phyloP scores from a whole-genome alignment of 2,888 invertebrate genomes.

The Lissocephala sabroskyi region DNA sequence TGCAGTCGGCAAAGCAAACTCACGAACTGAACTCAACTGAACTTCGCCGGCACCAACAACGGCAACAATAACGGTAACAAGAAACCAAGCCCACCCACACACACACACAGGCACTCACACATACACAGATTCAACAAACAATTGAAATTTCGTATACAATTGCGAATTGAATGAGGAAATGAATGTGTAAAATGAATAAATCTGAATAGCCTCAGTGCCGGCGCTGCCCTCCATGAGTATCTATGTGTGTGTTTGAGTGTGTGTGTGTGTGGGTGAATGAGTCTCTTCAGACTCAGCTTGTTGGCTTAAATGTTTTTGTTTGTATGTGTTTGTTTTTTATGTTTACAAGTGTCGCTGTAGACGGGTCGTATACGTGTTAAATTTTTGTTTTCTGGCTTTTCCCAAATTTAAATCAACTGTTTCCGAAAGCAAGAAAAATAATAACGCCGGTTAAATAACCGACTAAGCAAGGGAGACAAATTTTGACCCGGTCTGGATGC shows the following conservation, averaged over 20 bases:
- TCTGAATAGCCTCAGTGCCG: constrained; percentile 47
- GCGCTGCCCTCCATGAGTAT: background rate
- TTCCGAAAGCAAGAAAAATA: no score
- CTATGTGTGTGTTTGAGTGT: constrained; percentile 3
- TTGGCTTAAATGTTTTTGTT: no score
- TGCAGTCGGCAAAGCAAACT: constrained; percentile 18
- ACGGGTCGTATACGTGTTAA: background rate
- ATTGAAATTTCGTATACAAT: constrained; percentile 65
- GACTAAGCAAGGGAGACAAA: no score
- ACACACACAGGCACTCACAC: constrained; percentile 56
- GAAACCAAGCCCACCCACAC: constrained; percentile 19
- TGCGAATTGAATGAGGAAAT: constrained; percentile 66
- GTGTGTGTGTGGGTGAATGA: constrained; percentile 1
- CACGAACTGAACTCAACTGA: constrained; percentile 26
- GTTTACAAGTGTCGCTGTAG: no score
- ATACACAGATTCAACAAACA: constrained; percentile 62
- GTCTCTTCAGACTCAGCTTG: no score
- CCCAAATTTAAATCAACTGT: no score
- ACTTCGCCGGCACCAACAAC: constrained; percentile 42
- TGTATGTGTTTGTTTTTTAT: no score
- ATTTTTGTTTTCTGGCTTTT: constrained; percentile 11
- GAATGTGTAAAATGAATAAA: constrained; percentile 66
- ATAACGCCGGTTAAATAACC: no score
- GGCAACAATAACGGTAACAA: constrained; percentile 10
- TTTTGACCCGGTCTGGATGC: no score